A percentile compares a stretch with the other conserved stretches of the same genome.
phyloP scores from a whole-genome alignment of 2,797 vertebrate species.

The Paguma larvata region DNA sequence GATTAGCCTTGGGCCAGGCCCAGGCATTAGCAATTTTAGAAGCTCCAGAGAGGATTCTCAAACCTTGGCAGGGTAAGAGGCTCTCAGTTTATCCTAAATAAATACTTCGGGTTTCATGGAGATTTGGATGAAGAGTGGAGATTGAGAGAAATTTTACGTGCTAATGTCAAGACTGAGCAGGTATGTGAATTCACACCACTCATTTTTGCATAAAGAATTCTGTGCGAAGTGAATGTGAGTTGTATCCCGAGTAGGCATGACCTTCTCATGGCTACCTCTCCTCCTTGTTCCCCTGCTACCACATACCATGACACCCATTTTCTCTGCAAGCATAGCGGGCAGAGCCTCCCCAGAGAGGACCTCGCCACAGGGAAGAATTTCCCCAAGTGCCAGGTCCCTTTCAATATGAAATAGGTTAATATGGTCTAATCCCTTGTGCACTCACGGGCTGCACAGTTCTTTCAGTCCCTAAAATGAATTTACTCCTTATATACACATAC shows the following conservation, averaged over 20 bases:
- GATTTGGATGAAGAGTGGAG: neutral
- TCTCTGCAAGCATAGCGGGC: neutral
- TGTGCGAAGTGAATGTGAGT: neutral
- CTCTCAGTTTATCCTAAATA: neutral
- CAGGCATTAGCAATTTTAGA: neutral
- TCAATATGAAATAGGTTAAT: neutral
- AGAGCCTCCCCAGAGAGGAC: neutral
- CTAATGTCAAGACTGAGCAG: neutral
- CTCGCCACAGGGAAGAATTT: neutral
- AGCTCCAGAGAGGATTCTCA: neutral
- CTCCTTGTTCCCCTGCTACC: neutral
- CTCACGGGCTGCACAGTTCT: neutral
- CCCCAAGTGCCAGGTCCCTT: neutral
- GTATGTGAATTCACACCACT: neutral
- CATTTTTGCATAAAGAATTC: neutral
- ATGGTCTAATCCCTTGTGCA: neutral
- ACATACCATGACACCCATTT: neutral
- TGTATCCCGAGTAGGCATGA: neutral
- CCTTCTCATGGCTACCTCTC: neutral
- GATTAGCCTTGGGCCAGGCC: fast-evolving
- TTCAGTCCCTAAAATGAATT: neutral
- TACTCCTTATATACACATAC: neutral
- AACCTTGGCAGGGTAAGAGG: neutral
- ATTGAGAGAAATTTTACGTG: neutral
- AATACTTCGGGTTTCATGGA: neutral